These are phyloP conservation scores for Drosophila teissieri DNA, from an alignment of 1,140 invertebrate species.

Conservation along the genomic window DNA sequence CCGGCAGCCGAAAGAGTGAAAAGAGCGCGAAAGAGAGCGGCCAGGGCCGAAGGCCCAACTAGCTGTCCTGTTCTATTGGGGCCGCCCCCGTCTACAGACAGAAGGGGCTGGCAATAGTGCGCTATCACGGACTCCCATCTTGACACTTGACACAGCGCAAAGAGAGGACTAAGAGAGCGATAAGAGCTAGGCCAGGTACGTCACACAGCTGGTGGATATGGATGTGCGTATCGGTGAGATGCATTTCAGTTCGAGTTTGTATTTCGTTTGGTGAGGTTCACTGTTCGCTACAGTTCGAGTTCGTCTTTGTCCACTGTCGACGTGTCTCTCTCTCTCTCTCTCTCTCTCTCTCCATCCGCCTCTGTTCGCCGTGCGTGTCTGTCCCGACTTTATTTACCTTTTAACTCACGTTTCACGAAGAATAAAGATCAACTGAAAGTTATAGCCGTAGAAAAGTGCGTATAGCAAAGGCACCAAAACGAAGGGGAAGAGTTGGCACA, in stretches of 20 bases:
- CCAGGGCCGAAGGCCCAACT: conserved; percentile 31
- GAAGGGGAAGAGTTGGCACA: conserved; percentile 64
- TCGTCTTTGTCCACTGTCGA: conserved; percentile 58
- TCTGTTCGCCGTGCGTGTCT: conserved; percentile 52
- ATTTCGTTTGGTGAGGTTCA: conserved; percentile 83
- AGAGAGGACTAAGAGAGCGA: conserved; percentile 21
- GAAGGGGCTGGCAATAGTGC: conserved; percentile 41
- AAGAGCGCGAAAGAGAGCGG: conserved; percentile 59
- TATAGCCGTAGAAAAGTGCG: conserved; percentile 27
- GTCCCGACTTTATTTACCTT: conserved; percentile 40
- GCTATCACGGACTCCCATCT: conserved; percentile 34
- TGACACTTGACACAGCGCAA: conserved; percentile 48
- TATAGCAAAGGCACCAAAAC: conserved; percentile 23
- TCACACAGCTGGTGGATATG: conserved; percentile 74
- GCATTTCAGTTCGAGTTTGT: conserved; percentile 83
- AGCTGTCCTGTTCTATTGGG: conserved; percentile 52
- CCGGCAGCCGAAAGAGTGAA: conserved; percentile 60
- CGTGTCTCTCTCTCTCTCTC: conserved; percentile 51
- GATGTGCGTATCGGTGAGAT: conserved; percentile 43
- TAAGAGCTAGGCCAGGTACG: conserved; percentile 4
- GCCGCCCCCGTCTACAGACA: conserved; percentile 15
- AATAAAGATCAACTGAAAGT: conserved; percentile 48
- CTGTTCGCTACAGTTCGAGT: conserved; percentile 27
- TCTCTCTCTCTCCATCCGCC: neutral
- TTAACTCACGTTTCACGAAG: conserved; percentile 7